These are phyloP conservation scores for Antennarius striatus DNA, from an alignment of 2,113 vertebrate genomes.

Conservation along the genomic window DNA sequence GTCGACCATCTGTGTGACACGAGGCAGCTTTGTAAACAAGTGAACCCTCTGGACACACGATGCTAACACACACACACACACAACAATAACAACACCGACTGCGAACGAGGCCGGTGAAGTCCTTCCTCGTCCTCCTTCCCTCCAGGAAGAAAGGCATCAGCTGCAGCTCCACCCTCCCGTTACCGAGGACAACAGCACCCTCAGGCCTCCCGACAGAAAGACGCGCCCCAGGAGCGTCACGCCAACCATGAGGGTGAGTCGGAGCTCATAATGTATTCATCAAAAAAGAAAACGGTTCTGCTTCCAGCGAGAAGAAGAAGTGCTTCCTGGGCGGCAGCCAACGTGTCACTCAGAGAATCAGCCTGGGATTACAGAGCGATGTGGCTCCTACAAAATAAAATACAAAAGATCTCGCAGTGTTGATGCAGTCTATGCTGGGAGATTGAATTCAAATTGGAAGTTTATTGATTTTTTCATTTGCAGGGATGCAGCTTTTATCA, in stretches of 20 bases:
- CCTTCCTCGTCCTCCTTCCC: conserved; percentile 64
- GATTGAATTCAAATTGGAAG: too few species aligned
- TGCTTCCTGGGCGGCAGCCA: conserved; percentile 30
- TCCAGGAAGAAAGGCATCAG: conserved; percentile 89
- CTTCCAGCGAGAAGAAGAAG: conserved; percentile 27
- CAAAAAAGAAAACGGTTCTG: conserved; percentile 6
- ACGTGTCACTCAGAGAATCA: background rate
- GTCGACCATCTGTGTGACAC: conserved; percentile 50
- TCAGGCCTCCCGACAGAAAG: conserved; percentile 86
- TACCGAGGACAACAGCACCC: conserved; percentile 78
- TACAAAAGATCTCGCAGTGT: background rate
- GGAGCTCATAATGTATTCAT: conserved; percentile 27
- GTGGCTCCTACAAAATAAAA: background rate
- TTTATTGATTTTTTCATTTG: too few species aligned
- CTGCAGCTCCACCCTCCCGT: conserved; percentile 83
- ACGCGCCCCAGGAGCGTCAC: conserved; percentile 84
- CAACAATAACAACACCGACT: conserved; percentile 39
- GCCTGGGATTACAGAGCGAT: background rate
- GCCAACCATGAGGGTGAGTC: conserved; percentile 88
- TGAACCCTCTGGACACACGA: conserved; percentile 43
- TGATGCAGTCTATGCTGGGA: too few species aligned
- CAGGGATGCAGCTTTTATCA: background rate
- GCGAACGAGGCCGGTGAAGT: conserved; percentile 54
- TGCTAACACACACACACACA: background rate
- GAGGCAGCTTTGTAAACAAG: conserved; percentile 42